Conservation (phyloP, 92 coral and sea anemone species). For the Epizoanthus fatuus region DNA sequence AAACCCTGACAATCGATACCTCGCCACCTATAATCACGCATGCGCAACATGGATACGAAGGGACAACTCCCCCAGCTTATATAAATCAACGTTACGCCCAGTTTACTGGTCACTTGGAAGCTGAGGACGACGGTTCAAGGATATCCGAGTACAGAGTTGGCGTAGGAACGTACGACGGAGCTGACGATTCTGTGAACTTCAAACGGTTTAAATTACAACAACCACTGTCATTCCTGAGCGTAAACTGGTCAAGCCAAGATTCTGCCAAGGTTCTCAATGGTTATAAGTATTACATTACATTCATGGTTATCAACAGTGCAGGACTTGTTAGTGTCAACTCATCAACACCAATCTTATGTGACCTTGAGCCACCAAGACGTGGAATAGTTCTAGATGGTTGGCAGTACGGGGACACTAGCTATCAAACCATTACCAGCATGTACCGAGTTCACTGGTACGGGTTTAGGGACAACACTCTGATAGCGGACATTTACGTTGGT, state of each 20-base stretch:
- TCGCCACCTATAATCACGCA: slow-evolving; percentile 77
- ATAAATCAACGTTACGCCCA: slow-evolving; percentile 41
- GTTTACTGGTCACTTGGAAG: slow-evolving; percentile 81
- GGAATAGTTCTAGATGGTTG: slow-evolving; percentile 93
- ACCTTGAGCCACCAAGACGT: slow-evolving; percentile 80
- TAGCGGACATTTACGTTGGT: slow-evolving; percentile 78
- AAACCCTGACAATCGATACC: slow-evolving; percentile 87
- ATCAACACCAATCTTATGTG: slow-evolving; percentile 84
- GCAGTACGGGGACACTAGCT: slow-evolving; percentile 85
- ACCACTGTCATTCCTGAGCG: slow-evolving; percentile 63
- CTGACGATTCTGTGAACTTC: slow-evolving; percentile 81
- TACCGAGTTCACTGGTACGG: slow-evolving; percentile 96
- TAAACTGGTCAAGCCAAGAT: slow-evolving; percentile 87
- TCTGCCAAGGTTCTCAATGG: slow-evolving; percentile 63
- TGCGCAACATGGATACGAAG: slow-evolving; percentile 81
- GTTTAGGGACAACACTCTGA: slow-evolving; percentile 80
- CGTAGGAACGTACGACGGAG: slow-evolving; percentile 91
- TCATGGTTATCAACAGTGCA: slow-evolving; percentile 84
- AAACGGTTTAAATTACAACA: slow-evolving; percentile 36
- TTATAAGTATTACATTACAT: slow-evolving; percentile 85
- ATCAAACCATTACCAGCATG: slow-evolving; percentile 81
- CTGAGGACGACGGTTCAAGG: slow-evolving; percentile 86
- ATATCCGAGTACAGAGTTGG: slow-evolving; percentile 83
- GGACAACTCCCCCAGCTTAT: slow-evolving; percentile 50
- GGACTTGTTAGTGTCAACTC: slow-evolving; percentile 79